Base-by-base conservation (phyloP, 1,140 invertebrate species). In the Trachymyrmex septentrionalis region DNA sequence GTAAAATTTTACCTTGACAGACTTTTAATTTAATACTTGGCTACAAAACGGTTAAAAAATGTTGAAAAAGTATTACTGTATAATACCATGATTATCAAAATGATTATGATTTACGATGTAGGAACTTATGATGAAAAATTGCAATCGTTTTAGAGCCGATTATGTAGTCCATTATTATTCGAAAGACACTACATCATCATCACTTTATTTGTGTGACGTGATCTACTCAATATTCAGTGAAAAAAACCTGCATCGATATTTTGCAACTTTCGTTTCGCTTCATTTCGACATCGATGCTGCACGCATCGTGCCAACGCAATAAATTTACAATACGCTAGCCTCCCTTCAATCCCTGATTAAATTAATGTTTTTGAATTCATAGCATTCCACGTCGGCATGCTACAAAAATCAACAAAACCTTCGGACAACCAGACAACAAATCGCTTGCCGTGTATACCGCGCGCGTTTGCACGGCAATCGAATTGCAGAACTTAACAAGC, bases 401-500 rank as follows among this genome's bases (percentile, higher is more conserved):
- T 81, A 38, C n/a, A 50, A 84, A 84, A 84, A 75, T 84, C 80
- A 84, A 84, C 80, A 84, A 84, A 84, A 57, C 80, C 69, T 9
- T 24, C n/a, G 55, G 69, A 69, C 55, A 61, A 84, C 67, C 5
- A 19, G 55, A 10, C 80, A 61, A 50, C 80, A 50, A 50, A 71
- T 21, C 50, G 9, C 9, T 12, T 50, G 34, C 16, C 64, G 34
- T 16, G 64, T 44, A 71, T 34, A 44, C 27, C 64, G 48, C n/a
- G 69, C 69, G 69, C 69, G 69, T 75, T 84, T 75, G 57, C 34
- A 81, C 66, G 53, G 78, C 80, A 84, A 75, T 84, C 55, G 80
- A 84, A 84, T 84, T 84, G 55, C 55, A 73, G 38, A 84, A 84
- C 80, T 84, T 84, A 84, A 84, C 80, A 84, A 84, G 80, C 80